Percentiles rank a stretch among this genome's conserved stretches.
phyloP scores from a whole-genome alignment of 2,797 vertebrate genomes.

The Aldrovandia affinis region DNA sequence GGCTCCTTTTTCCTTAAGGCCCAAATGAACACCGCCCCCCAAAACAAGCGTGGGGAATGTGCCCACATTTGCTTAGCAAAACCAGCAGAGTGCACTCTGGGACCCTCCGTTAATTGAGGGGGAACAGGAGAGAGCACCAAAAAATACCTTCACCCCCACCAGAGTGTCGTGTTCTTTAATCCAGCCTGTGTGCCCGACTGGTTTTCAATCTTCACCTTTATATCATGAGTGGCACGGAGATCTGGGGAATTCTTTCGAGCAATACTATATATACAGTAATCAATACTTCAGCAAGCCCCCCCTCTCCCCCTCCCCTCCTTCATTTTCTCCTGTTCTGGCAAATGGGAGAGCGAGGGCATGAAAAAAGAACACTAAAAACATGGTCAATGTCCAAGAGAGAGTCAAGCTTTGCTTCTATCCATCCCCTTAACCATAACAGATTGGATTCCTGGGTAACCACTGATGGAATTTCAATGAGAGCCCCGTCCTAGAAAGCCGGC shows the following conservation, averaged over 20 bases:
- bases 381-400: background rate
- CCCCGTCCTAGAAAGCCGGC: conserved; percentile 41
- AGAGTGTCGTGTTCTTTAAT: background rate
- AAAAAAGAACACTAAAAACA: background rate
- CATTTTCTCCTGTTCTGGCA: background rate
- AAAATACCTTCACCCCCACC: background rate
- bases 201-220: background rate
- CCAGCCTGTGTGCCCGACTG: background rate
- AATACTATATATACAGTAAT: background rate
- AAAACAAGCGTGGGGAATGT: background rate
- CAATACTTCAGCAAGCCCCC: background rate
- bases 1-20: background rate
- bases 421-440: conserved; percentile 49
- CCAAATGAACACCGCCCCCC: background rate
- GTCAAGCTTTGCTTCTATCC: conserved; percentile 38
- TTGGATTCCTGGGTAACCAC: conserved; percentile 53
- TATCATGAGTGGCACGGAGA: background rate
- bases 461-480: conserved; percentile 63
- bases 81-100: background rate
- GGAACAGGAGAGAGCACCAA: background rate
- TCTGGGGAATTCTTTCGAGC: background rate
- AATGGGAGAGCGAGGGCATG: background rate
- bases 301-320: background rate
- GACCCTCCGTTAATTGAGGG: conserved; percentile 2
- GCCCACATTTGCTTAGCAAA: background rate